A percentile compares a stretch with the other conserved stretches of the same genome.
phyloP scores from a whole-genome alignment of 2,113 vertebrate genomes.

The Capricornis sumatraensis region DNA sequence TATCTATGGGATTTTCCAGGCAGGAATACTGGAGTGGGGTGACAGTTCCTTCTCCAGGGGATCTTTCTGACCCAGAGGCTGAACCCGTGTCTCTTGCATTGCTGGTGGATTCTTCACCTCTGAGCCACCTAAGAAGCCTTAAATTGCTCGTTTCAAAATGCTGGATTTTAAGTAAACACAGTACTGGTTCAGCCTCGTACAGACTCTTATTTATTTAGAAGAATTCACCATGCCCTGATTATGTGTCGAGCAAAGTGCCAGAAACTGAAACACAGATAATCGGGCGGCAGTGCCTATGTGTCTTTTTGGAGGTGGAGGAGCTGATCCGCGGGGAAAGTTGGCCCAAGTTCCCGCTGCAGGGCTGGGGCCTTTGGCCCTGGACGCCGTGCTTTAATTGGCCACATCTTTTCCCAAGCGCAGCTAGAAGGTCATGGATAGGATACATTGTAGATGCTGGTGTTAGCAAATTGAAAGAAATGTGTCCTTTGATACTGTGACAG shows the following conservation, averaged over 20 bases:
- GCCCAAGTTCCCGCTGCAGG: too few relatives aligned
- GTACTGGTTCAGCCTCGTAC: neutral
- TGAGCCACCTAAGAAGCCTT: neutral
- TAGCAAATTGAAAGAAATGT: neutral
- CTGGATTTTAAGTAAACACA: neutral
- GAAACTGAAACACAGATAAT: rapidly evolving
- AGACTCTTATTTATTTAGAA: neutral
- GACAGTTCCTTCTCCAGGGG: neutral
- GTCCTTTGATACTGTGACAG: neutral
- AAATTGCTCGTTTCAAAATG: neutral
- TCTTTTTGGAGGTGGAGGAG: neutral
- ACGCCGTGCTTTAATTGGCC: neutral
- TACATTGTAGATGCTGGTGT: neutral
- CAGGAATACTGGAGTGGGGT: neutral
- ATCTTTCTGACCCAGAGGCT: neutral
- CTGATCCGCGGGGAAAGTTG: neutral
- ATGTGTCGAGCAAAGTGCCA: neutral
- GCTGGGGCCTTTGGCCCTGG: neutral
- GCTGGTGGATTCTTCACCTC: neutral
- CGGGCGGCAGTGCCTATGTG: rapidly evolving
- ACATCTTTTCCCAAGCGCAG: rapidly evolving
- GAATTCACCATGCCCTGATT: neutral
- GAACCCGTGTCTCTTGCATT: neutral
- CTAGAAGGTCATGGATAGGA: neutral
- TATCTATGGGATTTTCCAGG: neutral